Percentiles rank a stretch among this genome's conserved stretches.
These are phyloP conservation scores for Polyergus mexicanus DNA, from an alignment of 1,140 invertebrate species.

Conservation along the genomic window DNA sequence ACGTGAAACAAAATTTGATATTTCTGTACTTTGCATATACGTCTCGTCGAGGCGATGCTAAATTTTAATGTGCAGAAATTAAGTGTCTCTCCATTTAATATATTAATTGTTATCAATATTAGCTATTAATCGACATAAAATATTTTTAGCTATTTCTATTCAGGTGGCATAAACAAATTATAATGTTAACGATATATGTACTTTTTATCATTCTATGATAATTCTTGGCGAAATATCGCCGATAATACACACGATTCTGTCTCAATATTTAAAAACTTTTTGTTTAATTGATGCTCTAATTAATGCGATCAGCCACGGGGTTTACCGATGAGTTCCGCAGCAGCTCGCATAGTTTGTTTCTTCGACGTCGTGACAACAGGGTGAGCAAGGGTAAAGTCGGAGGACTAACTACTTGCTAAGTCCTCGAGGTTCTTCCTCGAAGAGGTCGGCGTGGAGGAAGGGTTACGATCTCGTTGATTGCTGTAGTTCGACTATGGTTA, in stretches of 20 bases:
- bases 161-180: not conserved
- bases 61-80: conserved; percentile 27
- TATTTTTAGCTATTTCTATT: not conserved
- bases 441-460: conserved; percentile 49
- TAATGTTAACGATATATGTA: not conserved
- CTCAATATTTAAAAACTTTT: not conserved
- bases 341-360: conserved; percentile 67
- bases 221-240: not conserved
- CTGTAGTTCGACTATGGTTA: conserved; percentile 72
- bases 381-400: conserved; percentile 64
- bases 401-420: conserved; percentile 80
- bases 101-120: not conserved
- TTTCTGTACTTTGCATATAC: not conserved
- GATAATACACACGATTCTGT: not conserved
- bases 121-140: not conserved
- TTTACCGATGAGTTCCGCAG: conserved; percentile 29
- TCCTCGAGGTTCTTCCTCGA: conserved; percentile 76
- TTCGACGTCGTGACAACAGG: conserved; percentile 54
- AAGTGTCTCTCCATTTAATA: conserved; percentile 1
- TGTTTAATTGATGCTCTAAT: conserved; percentile 8
- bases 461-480: conserved; percentile 81
- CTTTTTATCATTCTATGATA: not conserved
- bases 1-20: conserved; percentile 30
- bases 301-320: not conserved
- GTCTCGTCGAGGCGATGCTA: conserved; percentile 1